These are phyloP conservation scores for Manduca sexta DNA, from an alignment of 1,140 invertebrate genomes.

Conservation along the genomic window DNA sequence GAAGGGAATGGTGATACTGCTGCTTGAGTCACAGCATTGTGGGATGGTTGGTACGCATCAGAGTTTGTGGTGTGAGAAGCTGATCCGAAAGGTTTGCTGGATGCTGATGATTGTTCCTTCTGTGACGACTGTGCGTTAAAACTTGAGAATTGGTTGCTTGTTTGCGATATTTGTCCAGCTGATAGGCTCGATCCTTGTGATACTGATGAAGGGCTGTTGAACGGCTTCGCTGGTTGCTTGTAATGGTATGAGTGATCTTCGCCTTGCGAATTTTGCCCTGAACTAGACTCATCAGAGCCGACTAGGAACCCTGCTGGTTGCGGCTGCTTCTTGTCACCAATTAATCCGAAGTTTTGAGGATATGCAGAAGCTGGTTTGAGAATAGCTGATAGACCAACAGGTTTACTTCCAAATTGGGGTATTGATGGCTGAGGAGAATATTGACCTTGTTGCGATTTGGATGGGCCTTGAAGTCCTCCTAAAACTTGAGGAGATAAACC, in stretches of 20 bases:
- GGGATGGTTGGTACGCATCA: conserved; percentile 6
- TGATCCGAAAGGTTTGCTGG: too few species aligned
- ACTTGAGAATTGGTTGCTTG: too few species aligned
- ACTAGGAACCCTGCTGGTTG: not conserved
- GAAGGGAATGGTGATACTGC: conserved; percentile 23
- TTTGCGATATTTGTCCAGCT: too few species aligned
- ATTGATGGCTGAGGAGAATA: too few species aligned
- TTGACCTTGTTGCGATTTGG: too few species aligned
- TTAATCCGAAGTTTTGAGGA: not conserved
- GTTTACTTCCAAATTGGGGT: not conserved
- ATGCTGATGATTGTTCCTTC: too few species aligned
- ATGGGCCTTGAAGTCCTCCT: not conserved
- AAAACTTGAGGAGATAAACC: not conserved
- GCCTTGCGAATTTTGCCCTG: conserved; percentile 21
- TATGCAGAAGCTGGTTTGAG: not conserved
- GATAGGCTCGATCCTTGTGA: conserved; percentile 17
- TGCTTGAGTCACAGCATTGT: conserved; percentile 28
- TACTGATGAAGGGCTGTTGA: conserved; percentile 16
- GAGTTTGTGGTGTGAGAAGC: conserved; percentile 4
- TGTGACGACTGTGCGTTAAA: too few species aligned
- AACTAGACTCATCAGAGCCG: not conserved
- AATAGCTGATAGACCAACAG: not conserved
- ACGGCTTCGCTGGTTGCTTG: conserved; percentile 34
- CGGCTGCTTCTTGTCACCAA: not conserved
- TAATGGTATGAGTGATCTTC: conserved; percentile 37